phyloP scores from a whole-genome alignment of 1,140 invertebrate species.

The Tetranychus urticae region DNA sequence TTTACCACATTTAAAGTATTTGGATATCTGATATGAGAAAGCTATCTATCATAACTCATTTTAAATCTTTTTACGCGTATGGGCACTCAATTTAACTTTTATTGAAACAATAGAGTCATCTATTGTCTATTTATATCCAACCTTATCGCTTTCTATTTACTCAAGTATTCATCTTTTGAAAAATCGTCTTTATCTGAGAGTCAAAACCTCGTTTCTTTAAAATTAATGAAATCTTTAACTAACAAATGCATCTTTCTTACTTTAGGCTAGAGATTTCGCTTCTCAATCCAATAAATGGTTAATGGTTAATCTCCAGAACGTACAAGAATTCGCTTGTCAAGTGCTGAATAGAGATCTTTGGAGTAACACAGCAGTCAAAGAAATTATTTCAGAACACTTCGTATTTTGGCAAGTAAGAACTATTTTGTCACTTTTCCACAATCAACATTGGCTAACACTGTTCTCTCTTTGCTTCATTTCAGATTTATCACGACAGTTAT shows the following conservation, averaged over 20 bases:
- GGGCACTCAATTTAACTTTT: no score
- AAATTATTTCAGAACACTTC: constrained; percentile 41
- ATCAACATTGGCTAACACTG: constrained; percentile 2
- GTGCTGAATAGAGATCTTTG: constrained; percentile 52
- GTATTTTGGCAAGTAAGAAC: constrained; percentile 46
- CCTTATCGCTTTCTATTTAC: no score
- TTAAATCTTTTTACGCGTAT: no score
- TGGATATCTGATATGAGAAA: no score
- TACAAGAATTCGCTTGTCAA: constrained; percentile 44
- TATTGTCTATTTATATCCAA: no score
- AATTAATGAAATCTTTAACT: constrained; percentile 1
- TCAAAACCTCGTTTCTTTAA: background rate
- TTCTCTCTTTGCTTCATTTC: constrained; percentile 1
- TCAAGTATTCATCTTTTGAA: background rate
- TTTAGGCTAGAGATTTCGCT: constrained; percentile 33
- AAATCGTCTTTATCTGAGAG: constrained; percentile 1
- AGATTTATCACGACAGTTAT: constrained; percentile 39
- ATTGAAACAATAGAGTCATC: no score
- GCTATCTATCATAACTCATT: no score
- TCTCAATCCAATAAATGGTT: constrained; percentile 39
- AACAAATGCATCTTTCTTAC: constrained; percentile 1
- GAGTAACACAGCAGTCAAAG: constrained; percentile 37
- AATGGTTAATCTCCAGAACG: constrained; percentile 50
- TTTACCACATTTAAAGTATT: no score
- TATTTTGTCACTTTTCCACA: background rate